Percentiles rank a stretch among this genome's conserved stretches.
These are phyloP conservation scores for Ficedula albicollis DNA, from an alignment of 2,797 vertebrate species.

Conservation along the genomic window DNA sequence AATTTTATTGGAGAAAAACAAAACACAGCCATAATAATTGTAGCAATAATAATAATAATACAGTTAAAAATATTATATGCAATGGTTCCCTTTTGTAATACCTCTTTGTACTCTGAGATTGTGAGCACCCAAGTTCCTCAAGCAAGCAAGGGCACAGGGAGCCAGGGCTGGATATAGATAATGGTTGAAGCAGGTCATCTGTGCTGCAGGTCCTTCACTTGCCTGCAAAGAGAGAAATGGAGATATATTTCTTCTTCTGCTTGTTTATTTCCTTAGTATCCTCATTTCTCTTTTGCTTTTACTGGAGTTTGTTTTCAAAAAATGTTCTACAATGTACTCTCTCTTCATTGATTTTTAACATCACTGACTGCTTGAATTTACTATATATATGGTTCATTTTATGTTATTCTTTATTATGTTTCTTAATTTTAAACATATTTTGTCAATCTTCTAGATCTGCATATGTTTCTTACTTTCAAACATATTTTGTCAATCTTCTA, in stretches of 20 bases:
- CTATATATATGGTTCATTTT: neutral
- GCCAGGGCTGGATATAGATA: rapidly evolving
- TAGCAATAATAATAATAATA: neutral
- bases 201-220: neutral
- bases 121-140: neutral
- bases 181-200: neutral
- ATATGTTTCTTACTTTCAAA: neutral
- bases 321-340: neutral
- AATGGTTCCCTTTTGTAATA: neutral
- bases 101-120: neutral
- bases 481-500: neutral
- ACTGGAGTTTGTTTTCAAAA: neutral
- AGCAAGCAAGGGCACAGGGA: neutral
- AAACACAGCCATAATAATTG: neutral
- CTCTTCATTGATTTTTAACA: neutral
- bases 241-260: neutral
- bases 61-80: neutral
- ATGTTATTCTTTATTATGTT: neutral
- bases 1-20: neutral
- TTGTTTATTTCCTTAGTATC: rapidly evolving
- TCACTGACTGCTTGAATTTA: neutral
- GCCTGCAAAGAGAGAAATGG: neutral
- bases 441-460: neutral
- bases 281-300: neutral
- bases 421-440: neutral